Percentiles rank a stretch among this genome's conserved stretches.
Conservation (phyloP, 2,113 vertebrate species). For the Apteryx mantelli region DNA sequence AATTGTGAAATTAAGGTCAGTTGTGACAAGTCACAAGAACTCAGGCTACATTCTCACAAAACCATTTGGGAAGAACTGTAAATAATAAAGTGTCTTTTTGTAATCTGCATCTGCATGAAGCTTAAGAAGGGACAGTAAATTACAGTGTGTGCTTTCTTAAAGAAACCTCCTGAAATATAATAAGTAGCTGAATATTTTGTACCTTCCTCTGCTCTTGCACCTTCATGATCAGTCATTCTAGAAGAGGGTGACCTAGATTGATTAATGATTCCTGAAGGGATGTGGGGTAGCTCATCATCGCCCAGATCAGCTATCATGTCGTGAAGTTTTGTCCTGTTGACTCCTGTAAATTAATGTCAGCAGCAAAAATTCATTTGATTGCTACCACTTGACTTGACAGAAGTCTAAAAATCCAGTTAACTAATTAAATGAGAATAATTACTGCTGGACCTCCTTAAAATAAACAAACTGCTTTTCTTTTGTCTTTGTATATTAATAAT, state of each 20-base stretch:
- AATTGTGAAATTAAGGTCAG: not conserved
- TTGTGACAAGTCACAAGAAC: not conserved
- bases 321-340: slow-evolving; percentile 84
- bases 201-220: slow-evolving; percentile 85
- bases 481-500: slow-evolving; percentile 4
- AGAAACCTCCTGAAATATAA: slow-evolving; percentile 68
- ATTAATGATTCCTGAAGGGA: slow-evolving; percentile 83
- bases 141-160: slow-evolving; percentile 34
- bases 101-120: slow-evolving; percentile 14
- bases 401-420: slow-evolving; percentile 70
- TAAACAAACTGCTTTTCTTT: slow-evolving; percentile 45
- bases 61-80: not conserved
- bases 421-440: slow-evolving; percentile 57
- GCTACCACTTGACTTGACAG: slow-evolving; percentile 70
- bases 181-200: slow-evolving; percentile 78
- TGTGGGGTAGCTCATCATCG: slow-evolving; percentile 82
- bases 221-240: slow-evolving; percentile 86
- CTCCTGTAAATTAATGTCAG: slow-evolving; percentile 83
- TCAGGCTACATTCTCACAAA: slow-evolving; percentile 13
- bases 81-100: slow-evolving; percentile 1
- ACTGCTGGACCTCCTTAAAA: slow-evolving; percentile 52
- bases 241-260: slow-evolving; percentile 82
- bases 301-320: slow-evolving; percentile 86
- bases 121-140: slow-evolving; percentile 44
- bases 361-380: slow-evolving; percentile 79